These are phyloP conservation scores for Epinotia bilunana DNA, from an alignment of 2,888 invertebrate species.

Conservation along the genomic window DNA sequence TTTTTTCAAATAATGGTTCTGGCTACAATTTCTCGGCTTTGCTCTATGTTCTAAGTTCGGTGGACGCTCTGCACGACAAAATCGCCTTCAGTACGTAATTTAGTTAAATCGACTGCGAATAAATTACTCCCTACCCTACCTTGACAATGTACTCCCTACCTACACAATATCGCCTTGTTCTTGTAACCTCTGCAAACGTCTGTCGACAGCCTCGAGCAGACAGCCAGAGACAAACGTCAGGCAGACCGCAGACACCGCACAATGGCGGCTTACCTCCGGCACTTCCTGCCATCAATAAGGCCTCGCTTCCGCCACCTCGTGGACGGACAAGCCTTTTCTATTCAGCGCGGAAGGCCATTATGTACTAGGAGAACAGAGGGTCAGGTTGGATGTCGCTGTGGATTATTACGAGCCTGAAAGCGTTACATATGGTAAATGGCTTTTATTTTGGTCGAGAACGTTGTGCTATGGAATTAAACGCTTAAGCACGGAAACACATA, in stretches of 20 bases:
- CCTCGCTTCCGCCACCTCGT: slow-evolving; percentile 44
- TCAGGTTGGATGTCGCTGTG: slow-evolving; percentile 17
- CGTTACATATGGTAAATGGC: slow-evolving; percentile 6
- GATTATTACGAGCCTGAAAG: slow-evolving; percentile 19
- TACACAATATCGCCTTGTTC: background rate
- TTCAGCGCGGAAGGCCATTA: slow-evolving; percentile 42
- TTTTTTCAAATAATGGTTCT: no score
- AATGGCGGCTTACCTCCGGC: slow-evolving; percentile 50
- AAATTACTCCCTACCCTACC: background rate
- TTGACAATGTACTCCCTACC: background rate
- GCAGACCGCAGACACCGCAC: slow-evolving; percentile 49
- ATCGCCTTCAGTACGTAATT: background rate
- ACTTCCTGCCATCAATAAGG: slow-evolving; percentile 55
- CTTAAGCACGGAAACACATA: slow-evolving; percentile 2
- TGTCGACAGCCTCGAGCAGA: background rate
- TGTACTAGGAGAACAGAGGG: slow-evolving; percentile 40
- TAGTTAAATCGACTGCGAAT: background rate
- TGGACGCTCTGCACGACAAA: no score
- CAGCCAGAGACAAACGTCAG: slow-evolving; percentile 32
- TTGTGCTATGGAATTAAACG: slow-evolving; percentile 8
- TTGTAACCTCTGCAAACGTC: background rate
- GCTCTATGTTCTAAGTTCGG: no score
- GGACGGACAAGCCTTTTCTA: slow-evolving; percentile 45
- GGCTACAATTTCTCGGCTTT: no score
- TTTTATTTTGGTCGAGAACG: slow-evolving; percentile 9